Base-by-base conservation (phyloP, 2,888 invertebrate genomes). In the Agriopis aurantiaria region DNA sequence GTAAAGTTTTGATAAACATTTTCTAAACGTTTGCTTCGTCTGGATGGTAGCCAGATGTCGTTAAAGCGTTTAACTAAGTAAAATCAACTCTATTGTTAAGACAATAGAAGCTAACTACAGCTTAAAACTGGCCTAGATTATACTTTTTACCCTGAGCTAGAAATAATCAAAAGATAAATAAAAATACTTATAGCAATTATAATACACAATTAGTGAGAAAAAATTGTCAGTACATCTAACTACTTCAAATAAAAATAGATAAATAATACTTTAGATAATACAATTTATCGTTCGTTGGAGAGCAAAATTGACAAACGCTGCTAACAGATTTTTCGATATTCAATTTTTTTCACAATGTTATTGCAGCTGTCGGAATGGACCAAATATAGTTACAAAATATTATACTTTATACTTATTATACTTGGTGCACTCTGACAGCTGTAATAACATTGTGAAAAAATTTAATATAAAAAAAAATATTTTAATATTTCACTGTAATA, bases 1-100 rank as follows among this genome's bases (percentile, higher is more conserved):
- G 62, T 49, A 59, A 52, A 51, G 41, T 53, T 69, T 49, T 17
- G 41, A 58, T 65, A 55, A 66, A 68, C 59, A 63, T 41, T 55
- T 58, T 69, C 58, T 65, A 64, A 72, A 68, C 65, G 70, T 60
- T 72, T 69, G 69, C 63, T 68, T 65, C 52, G 40, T n/a, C 75
- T 80, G 79, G 80, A 78, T 66, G 43, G 43, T 40, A 65, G 80
- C 80, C 80, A 80, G 76, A 71, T 52, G 53, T 49, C 56, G 63
- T 55, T 59, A 62, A 59, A 53, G 8, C 41, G 12, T 58, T 9
- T 49, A 12, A 8, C 59, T 65, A 60, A 65, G 57, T 59, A 62
- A 62, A 66, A 9, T 58, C 52, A 53, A 43, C 69, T 65, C 69
- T 66, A 63, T 59, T 66, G 58, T 58, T 55, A 14, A 49, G 23